Base-by-base conservation (phyloP, 1,140 invertebrate genomes). In the Caerostris extrusa region DNA sequence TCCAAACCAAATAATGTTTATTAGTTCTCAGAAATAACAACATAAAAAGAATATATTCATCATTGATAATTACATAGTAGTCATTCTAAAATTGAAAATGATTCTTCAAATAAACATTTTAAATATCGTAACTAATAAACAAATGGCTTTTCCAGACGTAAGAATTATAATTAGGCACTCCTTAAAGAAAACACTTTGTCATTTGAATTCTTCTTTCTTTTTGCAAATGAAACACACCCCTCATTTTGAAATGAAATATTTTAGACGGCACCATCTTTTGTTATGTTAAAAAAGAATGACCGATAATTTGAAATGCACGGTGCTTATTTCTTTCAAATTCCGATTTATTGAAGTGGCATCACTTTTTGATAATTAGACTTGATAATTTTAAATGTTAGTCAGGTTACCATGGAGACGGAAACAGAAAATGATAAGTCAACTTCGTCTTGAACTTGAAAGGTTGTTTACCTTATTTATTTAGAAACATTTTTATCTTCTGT, bases 331-430 rank as follows among this genome's bases (percentile, higher is more conserved):
- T 50, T 50, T 77, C 34, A 77, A 19, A 77, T 77, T 77, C 71
- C 71, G 71, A 34, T 77, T 77, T 77, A 50, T 77, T 34, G 34
- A 77, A 77, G 71, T 77, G 71, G 71, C 71, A 77, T 77, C 71
- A 77, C 71, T 77, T 77, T 34, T 50, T 7, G 8, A 77, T 77
- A 77, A 77, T 77, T 77, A 12, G 34, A 19, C 34, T 77, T 77
- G 34, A 77, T 50, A 77, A 77, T 77, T 77, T 77, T 34, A 34
- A 77, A 10, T 50, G 71, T 50, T 50, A 19, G 71, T 53, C 71
- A 53, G 34, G 71, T 77, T 77, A 50, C 71, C 34, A 77, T 50
- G 8, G 71, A 3, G 53, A 10, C 12, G 12, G 34, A 77, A 77
- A 77, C 14, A 50, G 53, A 77, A 34, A 50, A 12, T 19, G 50